Evolutionary conservation across 2,797 vertebrate genomes (phyloP), one percentile per base, ranked within the genome.

Genomic region (Falco berigora): DNA sequence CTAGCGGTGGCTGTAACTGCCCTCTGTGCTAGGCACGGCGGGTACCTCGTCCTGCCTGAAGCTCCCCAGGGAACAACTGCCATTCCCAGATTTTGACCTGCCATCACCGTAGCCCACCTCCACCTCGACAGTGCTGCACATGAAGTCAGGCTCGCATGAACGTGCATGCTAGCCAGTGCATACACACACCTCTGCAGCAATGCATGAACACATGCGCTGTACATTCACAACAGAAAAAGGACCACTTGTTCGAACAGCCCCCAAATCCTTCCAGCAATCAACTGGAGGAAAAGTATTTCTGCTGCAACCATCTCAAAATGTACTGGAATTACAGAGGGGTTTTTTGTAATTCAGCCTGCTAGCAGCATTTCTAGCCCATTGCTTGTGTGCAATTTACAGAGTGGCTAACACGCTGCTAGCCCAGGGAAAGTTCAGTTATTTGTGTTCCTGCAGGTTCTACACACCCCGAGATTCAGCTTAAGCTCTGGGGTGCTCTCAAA

Each of bases 151-250:
- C 30, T 15, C 58, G 9, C 1, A 1, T 0, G 12, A 56, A 20
- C 0, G 0, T 0, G 18, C 23, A 4, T 6, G 18, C 32, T 12
- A 18, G 47, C n/a, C 38, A 32, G 21, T 1, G 12, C 12, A 8
- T 9, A 3, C 47, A 9, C 23, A 7, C 46, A 5, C 17, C 18
- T 36, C 76, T 40, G 34, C 62, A 81, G 47, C 40, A 24, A 56
- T 6, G 3, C 34, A 1, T 10, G 16, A 28, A 21, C 1, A 0
- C 32, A 6, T 0, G 56, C 27, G 34, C 42, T 56, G 49, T 17
- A 27, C 17, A 5, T 9, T 42, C 15, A 0, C 3, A 32, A 30
- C 3, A 53, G 24, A 9, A 62, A 62, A 58, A 71, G 47, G 12
- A 67, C 14, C 18, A 1, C 14, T 16, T 47, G 12, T 49, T 67